Percentiles rank a stretch among this genome's conserved stretches.
These are phyloP conservation scores for Meiosimyza decipiens DNA, from an alignment of 2,888 invertebrate species.

Conservation along the genomic window DNA sequence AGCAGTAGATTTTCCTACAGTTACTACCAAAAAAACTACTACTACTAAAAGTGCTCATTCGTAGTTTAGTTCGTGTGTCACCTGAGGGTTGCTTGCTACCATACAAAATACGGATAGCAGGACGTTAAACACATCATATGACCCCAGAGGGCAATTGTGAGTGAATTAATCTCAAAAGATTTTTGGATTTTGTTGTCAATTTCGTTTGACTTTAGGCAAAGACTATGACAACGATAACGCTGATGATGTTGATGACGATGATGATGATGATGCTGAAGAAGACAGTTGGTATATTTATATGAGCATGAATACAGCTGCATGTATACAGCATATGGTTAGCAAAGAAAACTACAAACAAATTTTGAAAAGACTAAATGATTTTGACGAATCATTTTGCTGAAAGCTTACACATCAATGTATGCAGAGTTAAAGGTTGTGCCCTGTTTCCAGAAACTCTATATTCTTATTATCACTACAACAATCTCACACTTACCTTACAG, in stretches of 20 bases:
- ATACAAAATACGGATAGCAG: neutral
- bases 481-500: conserved; percentile 76
- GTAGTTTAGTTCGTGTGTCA: neutral
- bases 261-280: neutral
- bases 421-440: neutral
- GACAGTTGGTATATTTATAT: neutral
- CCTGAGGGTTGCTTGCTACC: neutral
- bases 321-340: neutral
- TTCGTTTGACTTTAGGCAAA: neutral
- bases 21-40: neutral
- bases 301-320: neutral
- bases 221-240: neutral
- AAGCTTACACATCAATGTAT: neutral
- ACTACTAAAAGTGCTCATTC: conserved; percentile 2
- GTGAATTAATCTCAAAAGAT: conserved; percentile 24
- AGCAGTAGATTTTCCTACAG: neutral
- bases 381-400: neutral
- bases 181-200: conserved; percentile 25
- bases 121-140: neutral
- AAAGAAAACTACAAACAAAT: neutral
- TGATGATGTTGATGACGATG: neutral
- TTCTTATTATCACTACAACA: neutral
- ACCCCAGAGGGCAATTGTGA: conserved; percentile 8
- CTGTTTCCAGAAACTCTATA: neutral
- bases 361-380: too few species aligned